Evolutionary conservation across 2,113 vertebrate genomes (phyloP).

Genomic region (Glaucidium brasilianum): DNA sequence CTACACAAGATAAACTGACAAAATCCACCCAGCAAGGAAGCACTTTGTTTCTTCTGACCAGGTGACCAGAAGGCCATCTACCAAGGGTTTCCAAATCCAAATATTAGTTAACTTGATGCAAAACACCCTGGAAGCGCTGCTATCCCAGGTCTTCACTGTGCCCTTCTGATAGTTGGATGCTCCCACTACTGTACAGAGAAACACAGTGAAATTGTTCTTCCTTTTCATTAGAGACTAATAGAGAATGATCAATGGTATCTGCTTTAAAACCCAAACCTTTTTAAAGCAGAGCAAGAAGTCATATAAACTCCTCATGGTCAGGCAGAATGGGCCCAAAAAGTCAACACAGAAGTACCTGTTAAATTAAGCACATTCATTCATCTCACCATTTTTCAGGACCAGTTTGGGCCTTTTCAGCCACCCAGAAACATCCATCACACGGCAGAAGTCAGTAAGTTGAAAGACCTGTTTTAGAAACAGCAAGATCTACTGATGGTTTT

Average conservation of each 20-base stretch:
- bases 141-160: background rate
- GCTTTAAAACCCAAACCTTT: background rate
- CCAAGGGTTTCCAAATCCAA: background rate
- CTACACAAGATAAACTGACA: rapidly evolving
- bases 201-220: background rate
- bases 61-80: background rate
- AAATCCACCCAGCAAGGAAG: background rate
- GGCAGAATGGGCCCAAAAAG: background rate
- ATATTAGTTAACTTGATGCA: background rate
- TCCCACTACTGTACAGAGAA: background rate
- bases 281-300: background rate
- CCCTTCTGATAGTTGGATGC: background rate
- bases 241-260: rapidly evolving
- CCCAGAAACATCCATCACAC: rapidly evolving
- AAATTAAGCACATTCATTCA: background rate
- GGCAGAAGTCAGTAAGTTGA: background rate
- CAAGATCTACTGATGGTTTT: background rate
- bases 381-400: background rate
- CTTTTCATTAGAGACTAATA: background rate
- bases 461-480: background rate
- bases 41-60: background rate
- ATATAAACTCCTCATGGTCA: rapidly evolving
- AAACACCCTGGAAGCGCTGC: background rate
- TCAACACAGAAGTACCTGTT: background rate
- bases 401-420: background rate